Evolutionary conservation across 2,888 invertebrate species (phyloP).

Genomic region (Criorhina ranunculi): DNA sequence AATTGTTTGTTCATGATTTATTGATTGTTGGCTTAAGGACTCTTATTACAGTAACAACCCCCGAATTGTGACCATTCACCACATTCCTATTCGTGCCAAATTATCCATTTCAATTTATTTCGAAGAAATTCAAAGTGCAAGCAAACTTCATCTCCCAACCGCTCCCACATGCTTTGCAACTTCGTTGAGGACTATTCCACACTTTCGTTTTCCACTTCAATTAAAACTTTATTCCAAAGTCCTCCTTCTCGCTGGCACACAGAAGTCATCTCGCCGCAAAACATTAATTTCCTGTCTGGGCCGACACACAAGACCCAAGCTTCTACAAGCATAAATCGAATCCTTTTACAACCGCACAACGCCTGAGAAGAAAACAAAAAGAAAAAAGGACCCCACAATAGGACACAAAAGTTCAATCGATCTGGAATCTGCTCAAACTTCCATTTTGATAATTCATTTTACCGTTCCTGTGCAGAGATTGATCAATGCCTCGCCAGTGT

Average conservation of each 20-base stretch:
- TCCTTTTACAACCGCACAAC: conserved; percentile 33
- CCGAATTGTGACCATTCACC: conserved; percentile 30
- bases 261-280: conserved; percentile 48
- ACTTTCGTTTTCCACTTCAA: conserved; percentile 74
- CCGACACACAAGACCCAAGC: conserved; percentile 34
- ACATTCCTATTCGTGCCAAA: conserved; percentile 48
- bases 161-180: conserved; percentile 14
- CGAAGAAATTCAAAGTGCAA: conserved; percentile 21
- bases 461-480: conserved; percentile 36
- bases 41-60: neutral
- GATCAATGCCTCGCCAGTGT: conserved; percentile 30
- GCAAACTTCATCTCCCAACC: conserved; percentile 7
- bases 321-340: conserved; percentile 52
- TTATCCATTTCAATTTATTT: conserved; percentile 56
- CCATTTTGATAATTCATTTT: conserved; percentile 53
- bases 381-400: conserved; percentile 46
- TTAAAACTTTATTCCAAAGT: conserved; percentile 63
- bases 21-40: neutral
- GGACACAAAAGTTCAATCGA: conserved; percentile 65
- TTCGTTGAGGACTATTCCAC: conserved; percentile 35
- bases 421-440: conserved; percentile 25
- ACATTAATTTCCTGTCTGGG: conserved; percentile 67
- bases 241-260: conserved; percentile 13
- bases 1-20: conserved; percentile 32
- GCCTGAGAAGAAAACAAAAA: conserved; percentile 34